Evolutionary conservation across 2,797 vertebrate genomes (phyloP).

Genomic region (Adelosebastes latens): DNA sequence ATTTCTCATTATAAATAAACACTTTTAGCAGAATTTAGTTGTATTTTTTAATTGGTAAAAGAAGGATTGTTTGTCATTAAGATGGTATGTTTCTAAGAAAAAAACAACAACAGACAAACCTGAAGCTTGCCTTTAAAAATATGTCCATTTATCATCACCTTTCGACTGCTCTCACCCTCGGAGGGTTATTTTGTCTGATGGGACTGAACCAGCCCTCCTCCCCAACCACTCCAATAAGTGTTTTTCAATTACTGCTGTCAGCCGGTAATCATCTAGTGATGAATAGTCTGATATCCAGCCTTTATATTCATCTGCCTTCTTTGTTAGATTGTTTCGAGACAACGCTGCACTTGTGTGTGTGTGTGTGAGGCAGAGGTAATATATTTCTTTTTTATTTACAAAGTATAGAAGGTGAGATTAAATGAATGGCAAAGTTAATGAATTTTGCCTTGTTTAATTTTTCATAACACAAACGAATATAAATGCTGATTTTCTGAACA

Average conservation of each 20-base stretch:
- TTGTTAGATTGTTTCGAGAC: conserved; percentile 84
- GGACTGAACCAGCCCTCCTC: conserved; percentile 82
- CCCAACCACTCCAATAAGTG: conserved; percentile 96
- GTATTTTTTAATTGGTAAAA: not conserved
- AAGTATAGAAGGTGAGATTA: conserved; percentile 67
- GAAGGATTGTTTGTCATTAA: conserved; percentile 29
- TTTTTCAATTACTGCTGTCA: conserved; percentile 99
- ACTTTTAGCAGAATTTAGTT: not conserved
- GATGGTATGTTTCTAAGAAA: not conserved
- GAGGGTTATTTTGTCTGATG: conserved; percentile 90
- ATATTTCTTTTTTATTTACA: conserved; percentile 59
- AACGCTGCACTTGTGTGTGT: conserved; percentile 39
- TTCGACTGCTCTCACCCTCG: conserved; percentile 80
- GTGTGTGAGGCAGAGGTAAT: conserved; percentile 42
- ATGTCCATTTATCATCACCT: conserved; percentile 82
- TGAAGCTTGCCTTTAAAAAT: conserved; percentile 53
- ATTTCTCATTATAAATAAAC: not conserved
- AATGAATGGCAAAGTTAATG: conserved; percentile 72
- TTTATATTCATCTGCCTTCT: conserved; percentile 93
- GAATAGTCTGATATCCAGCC: conserved; percentile 99
- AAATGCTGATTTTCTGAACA: conserved; percentile 59
- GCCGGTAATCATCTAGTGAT: conserved; percentile 95
- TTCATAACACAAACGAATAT: conserved; percentile 69
- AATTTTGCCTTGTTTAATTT: conserved; percentile 68
- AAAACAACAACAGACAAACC: conserved; percentile 35